Evolutionary conservation across 2,888 invertebrate genomes (phyloP), one percentile per base, ranked within the genome.

Genomic region (Arenicola marina): DNA sequence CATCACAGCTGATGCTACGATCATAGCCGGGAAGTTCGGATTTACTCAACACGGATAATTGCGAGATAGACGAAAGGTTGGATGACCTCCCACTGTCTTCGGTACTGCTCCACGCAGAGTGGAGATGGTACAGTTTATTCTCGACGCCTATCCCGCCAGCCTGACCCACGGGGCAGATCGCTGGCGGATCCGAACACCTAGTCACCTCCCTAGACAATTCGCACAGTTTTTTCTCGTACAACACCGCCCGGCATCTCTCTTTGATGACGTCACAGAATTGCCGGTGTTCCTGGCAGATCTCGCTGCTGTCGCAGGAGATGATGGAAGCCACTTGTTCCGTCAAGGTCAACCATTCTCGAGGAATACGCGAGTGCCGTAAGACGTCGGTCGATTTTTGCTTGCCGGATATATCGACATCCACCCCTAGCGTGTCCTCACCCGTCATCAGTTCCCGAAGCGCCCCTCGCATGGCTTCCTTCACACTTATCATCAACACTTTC

Each of bases 401-500:
- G 2, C 69, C 66, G 1, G 59, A 60, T 3, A 43, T 44, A 44
- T 68, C 62, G 11, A 54, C 32, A 34, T 66, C 64, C 3, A 64
- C 44, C 2, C 72, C 70, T 2, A 62, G 31, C 1, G 70, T 61
- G 38, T 69, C 73, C 24, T 58, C 51, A 21, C 59, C 62, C 2
- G 38, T 33, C 34, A 53, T 31, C 2, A 73, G 59, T 18, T 69
- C 68, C 31, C 55, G 51, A 2, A 72, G 31, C 0, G 67, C 61
- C 7, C 60, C 29, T 1, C 62, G 34, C n/a, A 77, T 68, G 1
- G 79, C 76, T 66, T 78, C 79, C 44, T 75, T 68, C 7, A 79
- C 76, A 34, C 76, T 75, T 1, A 76, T 63, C 1, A 78, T 65
- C 44, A 76, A 72, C 7, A 78, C 71, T 58, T 78, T 78, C n/a